phyloP scores from a whole-genome alignment of 2,888 invertebrate genomes.

The Exephanes ischioxanthus region DNA sequence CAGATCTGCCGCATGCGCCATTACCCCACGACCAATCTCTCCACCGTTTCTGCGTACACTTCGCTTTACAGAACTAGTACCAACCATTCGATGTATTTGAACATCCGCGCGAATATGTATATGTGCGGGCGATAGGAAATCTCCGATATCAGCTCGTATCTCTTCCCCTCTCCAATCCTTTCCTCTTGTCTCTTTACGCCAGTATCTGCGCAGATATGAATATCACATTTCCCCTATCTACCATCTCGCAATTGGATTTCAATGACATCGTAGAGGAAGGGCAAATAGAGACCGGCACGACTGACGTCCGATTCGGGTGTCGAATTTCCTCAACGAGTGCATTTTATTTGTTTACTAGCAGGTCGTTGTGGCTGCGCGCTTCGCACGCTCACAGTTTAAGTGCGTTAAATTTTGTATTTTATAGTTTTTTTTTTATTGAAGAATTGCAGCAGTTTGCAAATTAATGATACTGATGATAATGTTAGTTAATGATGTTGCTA shows the following conservation, averaged over 20 bases:
- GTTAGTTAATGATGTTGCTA: too few species aligned
- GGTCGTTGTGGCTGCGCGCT: too few species aligned
- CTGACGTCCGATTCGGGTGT: neutral
- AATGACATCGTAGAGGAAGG: neutral
- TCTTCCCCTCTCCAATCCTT: neutral
- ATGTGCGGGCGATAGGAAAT: neutral
- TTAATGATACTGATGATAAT: too few species aligned
- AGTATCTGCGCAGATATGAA: neutral
- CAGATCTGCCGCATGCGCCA: constrained; percentile 78
- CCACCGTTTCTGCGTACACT: constrained; percentile 43
- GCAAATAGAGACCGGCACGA: neutral
- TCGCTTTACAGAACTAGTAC: constrained; percentile 20
- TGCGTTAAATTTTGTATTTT: too few species aligned
- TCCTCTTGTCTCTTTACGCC: neutral
- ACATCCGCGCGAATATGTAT: constrained; percentile 1
- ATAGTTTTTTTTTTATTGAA: too few species aligned
- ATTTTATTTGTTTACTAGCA: neutral
- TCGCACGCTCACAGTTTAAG: too few species aligned
- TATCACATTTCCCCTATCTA: neutral
- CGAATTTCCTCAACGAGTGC: neutral
- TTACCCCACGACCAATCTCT: constrained; percentile 69
- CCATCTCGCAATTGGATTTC: neutral
- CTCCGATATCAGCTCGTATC: constrained; percentile 18
- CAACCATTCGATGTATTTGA: neutral
- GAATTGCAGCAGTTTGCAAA: too few species aligned